These are phyloP conservation scores for Drosophila setifemur DNA, from an alignment of 1,140 invertebrate genomes.

Conservation along the genomic window DNA sequence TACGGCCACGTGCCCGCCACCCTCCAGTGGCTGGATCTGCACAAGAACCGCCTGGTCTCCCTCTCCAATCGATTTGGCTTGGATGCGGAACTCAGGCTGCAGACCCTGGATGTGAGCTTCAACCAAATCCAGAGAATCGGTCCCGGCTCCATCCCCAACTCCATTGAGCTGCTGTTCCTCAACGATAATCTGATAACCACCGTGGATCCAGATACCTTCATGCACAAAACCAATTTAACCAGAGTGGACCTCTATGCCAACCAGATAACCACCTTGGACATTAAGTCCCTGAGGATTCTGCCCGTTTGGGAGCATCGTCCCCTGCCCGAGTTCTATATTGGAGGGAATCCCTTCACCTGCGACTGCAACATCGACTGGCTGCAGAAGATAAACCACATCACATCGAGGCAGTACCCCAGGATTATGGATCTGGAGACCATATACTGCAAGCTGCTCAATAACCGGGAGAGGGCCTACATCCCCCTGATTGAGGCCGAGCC, in stretches of 20 bases:
- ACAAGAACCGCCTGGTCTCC: conserved; percentile 93
- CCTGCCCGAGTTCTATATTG: conserved; percentile 93
- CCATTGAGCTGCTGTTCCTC: conserved; percentile 90
- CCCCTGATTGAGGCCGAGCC: conserved; percentile 92
- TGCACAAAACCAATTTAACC: conserved; percentile 91
- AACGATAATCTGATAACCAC: conserved; percentile 91
- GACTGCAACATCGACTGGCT: conserved; percentile 95
- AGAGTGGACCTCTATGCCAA: conserved; percentile 93
- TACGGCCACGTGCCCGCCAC: conserved; percentile 91
- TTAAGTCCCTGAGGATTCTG: conserved; percentile 89
- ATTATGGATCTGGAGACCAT: conserved; percentile 96
- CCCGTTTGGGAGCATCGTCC: conserved; percentile 87
- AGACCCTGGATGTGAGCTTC: conserved; percentile 92
- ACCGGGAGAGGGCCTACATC: conserved; percentile 90
- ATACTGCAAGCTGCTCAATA: conserved; percentile 94
- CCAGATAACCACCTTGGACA: conserved; percentile 91
- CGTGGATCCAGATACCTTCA: conserved; percentile 91
- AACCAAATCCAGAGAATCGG: conserved; percentile 90
- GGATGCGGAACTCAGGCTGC: conserved; percentile 87
- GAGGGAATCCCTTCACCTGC: conserved; percentile 93
- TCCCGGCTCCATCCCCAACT: conserved; percentile 88
- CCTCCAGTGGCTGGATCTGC: conserved; percentile 94
- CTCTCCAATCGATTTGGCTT: conserved; percentile 90
- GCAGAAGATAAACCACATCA: conserved; percentile 91
- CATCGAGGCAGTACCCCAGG: conserved; percentile 90